phyloP scores from a whole-genome alignment of 2,797 vertebrate species.

The Diglossa cyanea region DNA sequence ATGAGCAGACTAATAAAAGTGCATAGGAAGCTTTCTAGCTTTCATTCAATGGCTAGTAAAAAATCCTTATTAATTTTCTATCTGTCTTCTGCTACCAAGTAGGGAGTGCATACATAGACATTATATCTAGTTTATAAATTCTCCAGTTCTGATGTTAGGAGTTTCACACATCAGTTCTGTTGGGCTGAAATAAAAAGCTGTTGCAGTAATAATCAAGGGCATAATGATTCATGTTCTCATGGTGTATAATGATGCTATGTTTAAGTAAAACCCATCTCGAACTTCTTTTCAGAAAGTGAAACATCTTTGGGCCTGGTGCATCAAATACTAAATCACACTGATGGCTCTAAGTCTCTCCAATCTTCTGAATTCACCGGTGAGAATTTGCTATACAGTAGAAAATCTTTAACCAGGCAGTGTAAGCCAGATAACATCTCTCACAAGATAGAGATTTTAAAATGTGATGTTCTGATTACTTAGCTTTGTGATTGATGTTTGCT shows the following conservation, averaged over 20 bases:
- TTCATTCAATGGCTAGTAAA: background rate
- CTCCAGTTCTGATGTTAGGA: background rate
- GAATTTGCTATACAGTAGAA: conserved; percentile 41
- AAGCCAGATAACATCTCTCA: background rate
- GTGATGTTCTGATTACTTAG: background rate
- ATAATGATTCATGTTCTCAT: background rate
- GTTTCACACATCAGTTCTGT: background rate
- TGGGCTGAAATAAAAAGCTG: background rate
- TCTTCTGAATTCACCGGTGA: conserved; percentile 55
- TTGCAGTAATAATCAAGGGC: background rate
- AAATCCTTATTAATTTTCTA: background rate
- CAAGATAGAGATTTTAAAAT: background rate
- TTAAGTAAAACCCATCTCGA: conserved; percentile 41
- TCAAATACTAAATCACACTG: conserved; percentile 55
- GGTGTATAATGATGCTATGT: background rate
- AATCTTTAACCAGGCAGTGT: conserved; percentile 1
- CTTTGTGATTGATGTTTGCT: background rate
- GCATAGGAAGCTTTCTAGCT: background rate
- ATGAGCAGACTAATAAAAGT: background rate
- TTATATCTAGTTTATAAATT: background rate
- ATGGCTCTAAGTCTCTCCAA: conserved; percentile 52
- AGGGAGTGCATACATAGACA: background rate
- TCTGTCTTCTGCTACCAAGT: background rate
- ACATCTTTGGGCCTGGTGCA: conserved; percentile 47
- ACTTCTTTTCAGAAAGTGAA: conserved; percentile 62